Evolutionary conservation across 2,113 vertebrate genomes (phyloP), one percentile per base, ranked within the genome.

Genomic region (Tursiops truncatus): DNA sequence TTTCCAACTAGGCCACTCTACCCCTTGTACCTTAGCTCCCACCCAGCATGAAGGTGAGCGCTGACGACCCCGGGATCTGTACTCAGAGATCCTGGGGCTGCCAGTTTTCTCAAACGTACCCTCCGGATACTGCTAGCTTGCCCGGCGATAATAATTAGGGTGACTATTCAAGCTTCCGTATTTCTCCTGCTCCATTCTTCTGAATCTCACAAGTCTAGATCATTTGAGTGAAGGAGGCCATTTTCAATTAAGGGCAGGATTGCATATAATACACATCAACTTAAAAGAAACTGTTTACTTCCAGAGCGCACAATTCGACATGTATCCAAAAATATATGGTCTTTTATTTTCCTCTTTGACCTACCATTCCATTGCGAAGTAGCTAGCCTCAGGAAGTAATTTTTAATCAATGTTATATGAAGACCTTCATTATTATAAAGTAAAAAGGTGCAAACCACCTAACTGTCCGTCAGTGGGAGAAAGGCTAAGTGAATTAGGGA

Each of bases 381-480:
- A 89, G 68, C 63, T 94, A 88, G 80, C 44, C 93, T 84, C n/a
- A 5, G 70, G 76, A 73, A 77, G 50, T 80, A 33, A 87, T 60
- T 56, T 96, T 76, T 96, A 79, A 96, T 95, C 36, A 73, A 76
- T 62, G 33, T 71, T 81, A 70, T 17, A 93, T 26, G 67, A 88
- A 50, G 71, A 68, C 31, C 41, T 89, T 56, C 67, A 74, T 80
- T 96, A 92, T 76, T 87, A 95, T 92, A 74, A 83, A 76, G 71
- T 41, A 25, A 80, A 93, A 73, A 53, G 10, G 44, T 44, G 47
- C 92, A 47, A 79, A 76, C 47, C 56, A 17, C 76, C 53, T 18
- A 31, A 41, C 28, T n/a, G 15, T n/a, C 56, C 62, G 6, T 53
- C 31, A 2, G 31, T 15, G 8, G 71, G 81, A 87, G 60, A 73